Evolutionary conservation across 2,797 vertebrate species (phyloP).

Genomic region (Anabas testudineus): DNA sequence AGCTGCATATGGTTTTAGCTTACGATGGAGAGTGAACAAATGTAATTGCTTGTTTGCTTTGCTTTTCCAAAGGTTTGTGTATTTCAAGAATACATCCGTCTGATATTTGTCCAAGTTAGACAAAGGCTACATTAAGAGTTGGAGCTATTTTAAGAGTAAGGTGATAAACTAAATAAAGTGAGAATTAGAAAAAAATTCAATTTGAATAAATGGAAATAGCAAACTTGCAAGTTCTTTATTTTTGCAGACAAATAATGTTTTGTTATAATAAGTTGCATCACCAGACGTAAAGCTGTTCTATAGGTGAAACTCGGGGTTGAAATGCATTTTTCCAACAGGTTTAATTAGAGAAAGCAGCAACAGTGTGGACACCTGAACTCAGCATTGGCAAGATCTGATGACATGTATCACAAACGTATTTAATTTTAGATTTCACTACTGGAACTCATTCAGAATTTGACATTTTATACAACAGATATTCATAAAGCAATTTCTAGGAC

Average conservation of each 20-base stretch:
- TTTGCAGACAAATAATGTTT: not conserved
- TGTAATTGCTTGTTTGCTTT: slow-evolving; percentile 87
- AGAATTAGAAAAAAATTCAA: not conserved
- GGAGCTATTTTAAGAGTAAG: slow-evolving; percentile 15
- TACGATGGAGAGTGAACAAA: slow-evolving; percentile 82
- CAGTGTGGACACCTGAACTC: slow-evolving; percentile 64
- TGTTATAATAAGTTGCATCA: slow-evolving; percentile 13
- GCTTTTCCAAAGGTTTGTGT: slow-evolving; percentile 70
- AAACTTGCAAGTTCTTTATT: slow-evolving; percentile 24
- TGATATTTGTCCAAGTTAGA: slow-evolving; percentile 32
- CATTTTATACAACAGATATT: slow-evolving; percentile 76
- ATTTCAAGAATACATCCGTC: slow-evolving; percentile 44
- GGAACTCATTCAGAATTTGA: slow-evolving; percentile 86
- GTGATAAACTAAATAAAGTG: not conserved
- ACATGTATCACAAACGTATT: too few species aligned
- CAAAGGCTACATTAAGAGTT: slow-evolving; percentile 22
- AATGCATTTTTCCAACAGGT: slow-evolving; percentile 34
- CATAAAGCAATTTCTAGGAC: slow-evolving; percentile 41
- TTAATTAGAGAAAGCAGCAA: slow-evolving; percentile 68
- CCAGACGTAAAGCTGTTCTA: slow-evolving; percentile 6
- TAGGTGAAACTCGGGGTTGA: slow-evolving; percentile 16
- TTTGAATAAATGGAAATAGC: not conserved
- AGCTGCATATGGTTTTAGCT: slow-evolving; percentile 89
- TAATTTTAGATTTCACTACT: slow-evolving; percentile 60
- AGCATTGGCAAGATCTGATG: slow-evolving; percentile 47